Evolutionary conservation across 2,888 invertebrate genomes (phyloP).

Genomic region (Synanthedon myopaeformis): DNA sequence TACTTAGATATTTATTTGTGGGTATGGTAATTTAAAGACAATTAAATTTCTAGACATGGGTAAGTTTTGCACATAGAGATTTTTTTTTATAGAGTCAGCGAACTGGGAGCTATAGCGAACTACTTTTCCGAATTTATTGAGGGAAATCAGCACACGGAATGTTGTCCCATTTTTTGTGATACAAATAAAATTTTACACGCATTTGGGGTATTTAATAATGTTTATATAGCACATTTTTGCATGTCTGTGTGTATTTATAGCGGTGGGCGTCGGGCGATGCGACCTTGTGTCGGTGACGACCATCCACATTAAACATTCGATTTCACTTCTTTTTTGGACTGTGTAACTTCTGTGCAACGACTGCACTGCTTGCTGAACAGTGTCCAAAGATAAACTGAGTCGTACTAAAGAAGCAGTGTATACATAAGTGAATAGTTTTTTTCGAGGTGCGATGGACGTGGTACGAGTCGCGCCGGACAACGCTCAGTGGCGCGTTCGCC

Average conservation of each 20-base stretch:
- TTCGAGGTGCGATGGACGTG: constrained; percentile 3
- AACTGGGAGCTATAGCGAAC: no score
- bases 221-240: constrained; percentile 58
- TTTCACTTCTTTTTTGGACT: constrained; percentile 11
- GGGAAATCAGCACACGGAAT: not conserved
- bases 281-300: constrained; percentile 62
- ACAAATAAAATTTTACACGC: constrained; percentile 21
- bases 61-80: no score
- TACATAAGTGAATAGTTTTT: constrained; percentile 12
- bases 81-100: no score
- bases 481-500: constrained; percentile 50
- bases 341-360: not conserved
- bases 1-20: no score
- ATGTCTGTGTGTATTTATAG: constrained; percentile 64
- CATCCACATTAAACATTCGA: constrained; percentile 18
- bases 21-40: no score
- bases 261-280: constrained; percentile 49
- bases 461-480: constrained; percentile 27
- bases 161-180: constrained; percentile 1
- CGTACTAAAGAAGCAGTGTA: constrained; percentile 9
- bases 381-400: constrained; percentile 3
- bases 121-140: no score
- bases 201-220: constrained; percentile 44
- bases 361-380: constrained; percentile 13
- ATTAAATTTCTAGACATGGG: no score